These are phyloP conservation scores for Nansenia antarctica DNA, from an alignment of 2,113 vertebrate species.

Conservation along the genomic window DNA sequence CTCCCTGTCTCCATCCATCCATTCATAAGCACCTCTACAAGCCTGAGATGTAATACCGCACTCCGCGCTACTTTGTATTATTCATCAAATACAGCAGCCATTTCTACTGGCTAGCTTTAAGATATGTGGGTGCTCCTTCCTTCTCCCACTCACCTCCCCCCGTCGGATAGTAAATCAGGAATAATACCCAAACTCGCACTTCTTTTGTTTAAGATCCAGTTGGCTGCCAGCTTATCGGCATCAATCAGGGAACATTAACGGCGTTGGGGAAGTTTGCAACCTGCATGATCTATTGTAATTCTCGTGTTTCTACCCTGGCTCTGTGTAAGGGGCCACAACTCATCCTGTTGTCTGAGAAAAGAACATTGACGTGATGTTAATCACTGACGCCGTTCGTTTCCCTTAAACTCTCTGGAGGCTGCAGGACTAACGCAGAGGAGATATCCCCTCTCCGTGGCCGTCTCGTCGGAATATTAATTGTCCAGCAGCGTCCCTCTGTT, in stretches of 20 bases:
- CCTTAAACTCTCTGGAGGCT: constrained; percentile 58
- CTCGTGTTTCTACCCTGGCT: constrained; percentile 35
- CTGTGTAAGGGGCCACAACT: constrained; percentile 54
- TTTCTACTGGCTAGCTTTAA: constrained; percentile 7
- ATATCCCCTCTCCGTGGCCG: constrained; percentile 47
- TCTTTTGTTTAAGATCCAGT: constrained; percentile 14
- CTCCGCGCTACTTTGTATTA: constrained; percentile 5
- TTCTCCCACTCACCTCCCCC: background rate
- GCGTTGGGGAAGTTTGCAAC: constrained; percentile 15
- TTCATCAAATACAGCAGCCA: constrained; percentile 18
- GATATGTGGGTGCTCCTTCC: constrained; percentile 1
- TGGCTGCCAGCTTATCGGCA: constrained; percentile 21
- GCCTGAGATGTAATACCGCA: background rate
- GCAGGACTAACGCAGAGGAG: constrained; percentile 49
- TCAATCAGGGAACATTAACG: constrained; percentile 19
- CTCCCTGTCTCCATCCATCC: background rate
- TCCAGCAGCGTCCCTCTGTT: constrained; percentile 51
- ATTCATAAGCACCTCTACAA: background rate
- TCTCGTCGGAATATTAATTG: constrained; percentile 71
- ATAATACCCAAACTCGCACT: constrained; percentile 14
- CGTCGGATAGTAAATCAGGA: constrained; percentile 15
- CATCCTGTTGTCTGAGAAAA: constrained; percentile 45
- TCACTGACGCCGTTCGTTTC: constrained; percentile 64
- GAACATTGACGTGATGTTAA: constrained; percentile 62
- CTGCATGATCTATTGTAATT: constrained; percentile 38